A percentile compares a stretch with the other conserved stretches of the same genome.
Evolutionary conservation across 1,140 invertebrate genomes (phyloP).

Genomic region (Drosophila nasuta): DNA sequence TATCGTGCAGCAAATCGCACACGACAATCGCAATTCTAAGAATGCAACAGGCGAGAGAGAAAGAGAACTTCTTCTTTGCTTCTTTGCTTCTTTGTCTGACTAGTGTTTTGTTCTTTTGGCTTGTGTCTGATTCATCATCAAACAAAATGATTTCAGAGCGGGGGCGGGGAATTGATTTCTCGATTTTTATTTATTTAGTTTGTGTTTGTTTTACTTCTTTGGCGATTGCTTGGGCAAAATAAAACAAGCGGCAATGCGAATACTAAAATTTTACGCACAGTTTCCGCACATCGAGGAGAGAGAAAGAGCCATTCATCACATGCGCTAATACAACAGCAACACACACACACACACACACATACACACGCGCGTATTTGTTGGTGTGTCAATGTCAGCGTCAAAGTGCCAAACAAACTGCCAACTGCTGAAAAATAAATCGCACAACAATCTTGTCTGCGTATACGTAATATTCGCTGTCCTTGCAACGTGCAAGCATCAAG

Average conservation of each 20-base stretch:
- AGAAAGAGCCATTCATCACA: conserved; percentile 38
- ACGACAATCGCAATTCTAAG: conserved; percentile 35
- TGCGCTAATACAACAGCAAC: conserved; percentile 40
- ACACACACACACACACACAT: background rate
- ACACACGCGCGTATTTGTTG: background rate
- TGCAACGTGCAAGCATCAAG: conserved; percentile 1
- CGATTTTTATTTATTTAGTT: conserved; percentile 35
- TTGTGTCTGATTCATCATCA: conserved; percentile 37
- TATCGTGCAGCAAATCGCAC: conserved; percentile 51
- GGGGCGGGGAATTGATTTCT: conserved; percentile 7
- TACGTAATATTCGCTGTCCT: conserved; percentile 45
- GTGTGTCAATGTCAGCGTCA: conserved; percentile 49
- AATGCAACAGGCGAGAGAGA: too few species aligned
- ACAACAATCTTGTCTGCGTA: conserved; percentile 49
- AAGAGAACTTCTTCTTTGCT: conserved; percentile 28
- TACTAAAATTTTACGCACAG: conserved; percentile 52
- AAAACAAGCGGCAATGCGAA: conserved; percentile 41
- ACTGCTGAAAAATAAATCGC: conserved; percentile 45
- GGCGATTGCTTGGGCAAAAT: conserved; percentile 16
- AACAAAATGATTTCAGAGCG: too few species aligned
- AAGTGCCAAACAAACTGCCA: conserved; percentile 44
- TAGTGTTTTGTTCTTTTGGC: background rate
- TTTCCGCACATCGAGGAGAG: conserved; percentile 21
- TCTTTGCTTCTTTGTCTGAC: background rate
- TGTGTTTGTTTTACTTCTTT: conserved; percentile 35